Conservation (phyloP, 2,797 vertebrate species). For the Anabacerthia variegaticeps region DNA sequence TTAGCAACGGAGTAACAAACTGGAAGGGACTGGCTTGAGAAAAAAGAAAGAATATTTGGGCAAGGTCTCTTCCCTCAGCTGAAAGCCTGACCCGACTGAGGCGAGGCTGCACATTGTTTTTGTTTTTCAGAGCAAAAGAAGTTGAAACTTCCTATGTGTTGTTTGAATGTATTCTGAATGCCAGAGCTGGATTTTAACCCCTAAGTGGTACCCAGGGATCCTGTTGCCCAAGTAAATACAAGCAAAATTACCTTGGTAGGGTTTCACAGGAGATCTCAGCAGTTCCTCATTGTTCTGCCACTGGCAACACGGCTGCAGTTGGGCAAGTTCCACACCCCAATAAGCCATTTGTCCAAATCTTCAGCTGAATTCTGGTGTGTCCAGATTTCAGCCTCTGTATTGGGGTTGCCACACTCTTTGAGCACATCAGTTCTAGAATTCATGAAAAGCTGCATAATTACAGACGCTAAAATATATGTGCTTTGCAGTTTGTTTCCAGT, state of each 20-base stretch:
- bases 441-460: background rate
- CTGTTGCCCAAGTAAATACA: background rate
- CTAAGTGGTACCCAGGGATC: background rate
- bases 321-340: background rate
- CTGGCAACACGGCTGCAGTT: background rate
- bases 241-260: background rate
- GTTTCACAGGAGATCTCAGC: background rate
- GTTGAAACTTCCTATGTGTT: background rate
- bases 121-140: background rate
- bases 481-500: background rate
- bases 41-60: background rate
- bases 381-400: background rate
- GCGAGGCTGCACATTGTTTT: background rate
- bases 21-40: background rate
- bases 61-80: background rate
- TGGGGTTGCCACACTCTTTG: background rate
- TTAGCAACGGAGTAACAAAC: background rate
- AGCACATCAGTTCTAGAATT: background rate
- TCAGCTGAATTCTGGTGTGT: background rate
- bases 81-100: background rate
- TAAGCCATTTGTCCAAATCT: background rate
- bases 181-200: background rate
- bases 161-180: background rate
- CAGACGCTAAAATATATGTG: background rate
- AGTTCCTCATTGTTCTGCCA: fast-evolving